Evolutionary conservation across 2,888 invertebrate genomes (phyloP).

Genomic region (Nomada hirtipes): DNA sequence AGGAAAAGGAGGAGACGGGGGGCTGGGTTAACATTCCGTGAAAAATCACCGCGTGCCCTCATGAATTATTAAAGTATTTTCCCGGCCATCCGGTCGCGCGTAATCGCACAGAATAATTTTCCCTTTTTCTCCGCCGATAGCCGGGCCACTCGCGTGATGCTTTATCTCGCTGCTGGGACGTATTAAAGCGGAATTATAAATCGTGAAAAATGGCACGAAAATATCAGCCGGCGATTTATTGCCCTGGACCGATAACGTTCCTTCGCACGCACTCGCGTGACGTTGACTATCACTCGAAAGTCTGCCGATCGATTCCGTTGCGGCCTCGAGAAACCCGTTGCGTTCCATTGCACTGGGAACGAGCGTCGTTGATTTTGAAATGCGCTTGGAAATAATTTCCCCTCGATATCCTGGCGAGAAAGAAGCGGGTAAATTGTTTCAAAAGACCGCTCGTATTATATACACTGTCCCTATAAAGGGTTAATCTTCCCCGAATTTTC

Average conservation of each 20-base stretch:
- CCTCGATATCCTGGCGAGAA: no score
- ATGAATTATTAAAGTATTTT: conserved; percentile 55
- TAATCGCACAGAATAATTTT: conserved; percentile 59
- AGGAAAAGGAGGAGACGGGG: not conserved
- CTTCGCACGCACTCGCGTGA: conserved; percentile 67
- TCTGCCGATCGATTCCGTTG: conserved; percentile 42
- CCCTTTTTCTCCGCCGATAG: conserved; percentile 39
- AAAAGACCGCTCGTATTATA: no score
- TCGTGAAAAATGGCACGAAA: conserved; percentile 56
- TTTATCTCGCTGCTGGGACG: conserved; percentile 52
- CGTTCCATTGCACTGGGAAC: not conserved
- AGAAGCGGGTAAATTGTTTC: not conserved
- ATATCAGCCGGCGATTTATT: conserved; percentile 56
- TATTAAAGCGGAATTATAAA: conserved; percentile 60
- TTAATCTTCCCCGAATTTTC: no score
- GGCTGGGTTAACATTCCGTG: conserved; percentile 47
- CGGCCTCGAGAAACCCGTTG: not conserved
- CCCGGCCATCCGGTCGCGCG: conserved; percentile 36
- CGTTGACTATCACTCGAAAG: conserved; percentile 36
- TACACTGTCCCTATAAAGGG: no score
- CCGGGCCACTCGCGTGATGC: conserved; percentile 48
- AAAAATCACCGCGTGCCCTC: conserved; percentile 51
- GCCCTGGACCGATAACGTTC: conserved; percentile 38
- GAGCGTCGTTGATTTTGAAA: not conserved
- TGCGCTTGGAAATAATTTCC: not conserved